These are phyloP conservation scores for Oreonectes daqikongensis DNA, from an alignment of 2,797 vertebrate genomes.

Conservation along the genomic window DNA sequence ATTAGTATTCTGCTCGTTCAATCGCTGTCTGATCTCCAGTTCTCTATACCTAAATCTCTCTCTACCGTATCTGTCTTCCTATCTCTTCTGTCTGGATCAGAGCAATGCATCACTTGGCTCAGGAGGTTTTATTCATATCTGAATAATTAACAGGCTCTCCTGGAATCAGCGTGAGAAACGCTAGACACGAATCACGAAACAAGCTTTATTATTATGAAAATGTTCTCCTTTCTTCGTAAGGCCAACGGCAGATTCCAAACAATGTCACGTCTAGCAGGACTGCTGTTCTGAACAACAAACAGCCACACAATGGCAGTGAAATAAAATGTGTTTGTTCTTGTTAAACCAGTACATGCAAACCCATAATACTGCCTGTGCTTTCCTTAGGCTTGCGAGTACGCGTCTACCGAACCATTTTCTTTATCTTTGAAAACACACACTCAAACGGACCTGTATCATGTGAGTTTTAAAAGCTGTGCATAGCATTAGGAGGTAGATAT, in stretches of 20 bases:
- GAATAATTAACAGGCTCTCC: slow-evolving; percentile 30
- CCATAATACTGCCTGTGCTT: slow-evolving; percentile 17
- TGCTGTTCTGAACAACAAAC: slow-evolving; percentile 16
- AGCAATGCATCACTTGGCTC: neutral
- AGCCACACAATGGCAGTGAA: slow-evolving; percentile 11
- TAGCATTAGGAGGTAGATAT: neutral
- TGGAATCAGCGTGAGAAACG: slow-evolving; percentile 6
- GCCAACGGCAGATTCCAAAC: slow-evolving; percentile 10
- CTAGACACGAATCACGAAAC: slow-evolving; percentile 24
- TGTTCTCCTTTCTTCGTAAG: slow-evolving; percentile 18
- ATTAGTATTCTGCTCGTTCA: slow-evolving; percentile 49
- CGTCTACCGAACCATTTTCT: neutral
- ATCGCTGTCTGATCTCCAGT: slow-evolving; percentile 29
- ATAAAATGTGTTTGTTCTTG: slow-evolving; percentile 12
- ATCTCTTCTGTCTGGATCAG: slow-evolving; percentile 14
- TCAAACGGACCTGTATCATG: neutral
- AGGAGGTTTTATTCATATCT: slow-evolving; percentile 60
- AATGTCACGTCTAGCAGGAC: slow-evolving; percentile 18
- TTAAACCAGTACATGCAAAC: slow-evolving; percentile 14
- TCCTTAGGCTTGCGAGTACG: slow-evolving; percentile 7
- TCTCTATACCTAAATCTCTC: slow-evolving; percentile 27
- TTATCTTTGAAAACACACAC: slow-evolving; percentile 1
- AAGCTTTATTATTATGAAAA: slow-evolving; percentile 46
- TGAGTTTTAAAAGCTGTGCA: slow-evolving; percentile 19
- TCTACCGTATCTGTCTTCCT: slow-evolving; percentile 54